These are phyloP conservation scores for Brachyopa scutellaris DNA, from an alignment of 2,888 invertebrate genomes.

Conservation along the genomic window DNA sequence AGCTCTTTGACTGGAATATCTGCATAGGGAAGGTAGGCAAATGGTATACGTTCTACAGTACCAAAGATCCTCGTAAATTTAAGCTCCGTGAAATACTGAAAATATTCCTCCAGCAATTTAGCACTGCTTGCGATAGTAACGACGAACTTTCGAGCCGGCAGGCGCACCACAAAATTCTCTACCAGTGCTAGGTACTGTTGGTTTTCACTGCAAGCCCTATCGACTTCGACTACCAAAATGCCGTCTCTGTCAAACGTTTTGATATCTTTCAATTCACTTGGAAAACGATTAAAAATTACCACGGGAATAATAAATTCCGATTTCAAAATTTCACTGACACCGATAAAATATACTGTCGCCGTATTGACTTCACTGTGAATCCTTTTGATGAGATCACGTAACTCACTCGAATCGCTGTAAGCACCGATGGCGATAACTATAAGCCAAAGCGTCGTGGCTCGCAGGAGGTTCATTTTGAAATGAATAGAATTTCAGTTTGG, in stretches of 20 bases:
- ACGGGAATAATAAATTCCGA: not conserved
- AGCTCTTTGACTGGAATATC: not conserved
- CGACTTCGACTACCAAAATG: conserved; percentile 8
- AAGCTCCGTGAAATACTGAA: not conserved
- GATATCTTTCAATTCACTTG: not conserved
- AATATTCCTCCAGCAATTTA: not conserved
- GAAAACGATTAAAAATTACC: not conserved
- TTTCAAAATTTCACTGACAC: not conserved
- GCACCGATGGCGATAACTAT: not conserved
- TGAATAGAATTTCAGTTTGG: not conserved
- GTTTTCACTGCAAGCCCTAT: not conserved
- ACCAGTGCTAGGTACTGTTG: no score
- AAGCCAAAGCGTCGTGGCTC: not conserved
- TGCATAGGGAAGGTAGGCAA: conserved; percentile 24
- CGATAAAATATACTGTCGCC: conserved; percentile 14
- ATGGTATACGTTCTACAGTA: not conserved
- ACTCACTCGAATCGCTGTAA: not conserved
- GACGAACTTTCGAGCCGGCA: conserved; percentile 32
- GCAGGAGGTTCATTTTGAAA: conserved; percentile 19
- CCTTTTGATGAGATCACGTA: conserved; percentile 10
- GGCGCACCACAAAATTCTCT: not conserved
- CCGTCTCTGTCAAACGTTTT: not conserved
- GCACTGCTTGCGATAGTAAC: not conserved
- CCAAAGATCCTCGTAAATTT: conserved; percentile 49
- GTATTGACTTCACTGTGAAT: conserved; percentile 12